Conservation (phyloP, 1,140 invertebrate species). For the Neodiprion lecontei region DNA sequence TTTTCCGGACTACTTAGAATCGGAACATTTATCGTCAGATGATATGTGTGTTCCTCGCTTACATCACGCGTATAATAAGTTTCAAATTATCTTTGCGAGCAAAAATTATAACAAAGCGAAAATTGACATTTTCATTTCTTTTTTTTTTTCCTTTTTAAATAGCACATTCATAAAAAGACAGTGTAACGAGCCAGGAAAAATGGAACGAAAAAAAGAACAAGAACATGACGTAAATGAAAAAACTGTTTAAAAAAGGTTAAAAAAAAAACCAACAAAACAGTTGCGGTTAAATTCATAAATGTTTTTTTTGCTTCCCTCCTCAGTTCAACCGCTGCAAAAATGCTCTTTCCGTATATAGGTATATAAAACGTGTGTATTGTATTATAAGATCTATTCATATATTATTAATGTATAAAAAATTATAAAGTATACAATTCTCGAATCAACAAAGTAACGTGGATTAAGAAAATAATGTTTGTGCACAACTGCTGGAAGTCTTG, state of each 20-base stretch:
- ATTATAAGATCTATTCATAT: neutral
- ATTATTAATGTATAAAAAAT: neutral
- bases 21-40: neutral
- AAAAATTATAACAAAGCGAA: neutral
- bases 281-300: too few relatives aligned
- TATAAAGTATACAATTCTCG: neutral
- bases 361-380: neutral
- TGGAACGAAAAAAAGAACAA: neutral
- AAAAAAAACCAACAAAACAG: too few relatives aligned
- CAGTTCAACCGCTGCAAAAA: too few relatives aligned
- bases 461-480: conserved; percentile 15
- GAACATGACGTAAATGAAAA: neutral
- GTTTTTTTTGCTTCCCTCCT: too few relatives aligned
- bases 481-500: conserved; percentile 33
- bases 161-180: too few relatives aligned
- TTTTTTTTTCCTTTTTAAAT: too few relatives aligned
- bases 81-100: neutral
- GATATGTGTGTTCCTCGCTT: neutral
- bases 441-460: conserved; percentile 1
- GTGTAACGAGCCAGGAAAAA: too few relatives aligned
- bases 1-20: neutral
- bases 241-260: too few relatives aligned
- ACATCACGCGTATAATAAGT: neutral
- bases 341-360: too few relatives aligned
- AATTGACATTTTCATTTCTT: too few relatives aligned